phyloP scores from a whole-genome alignment of 92 coral and sea anemone genomes.

The Metridium senile region DNA sequence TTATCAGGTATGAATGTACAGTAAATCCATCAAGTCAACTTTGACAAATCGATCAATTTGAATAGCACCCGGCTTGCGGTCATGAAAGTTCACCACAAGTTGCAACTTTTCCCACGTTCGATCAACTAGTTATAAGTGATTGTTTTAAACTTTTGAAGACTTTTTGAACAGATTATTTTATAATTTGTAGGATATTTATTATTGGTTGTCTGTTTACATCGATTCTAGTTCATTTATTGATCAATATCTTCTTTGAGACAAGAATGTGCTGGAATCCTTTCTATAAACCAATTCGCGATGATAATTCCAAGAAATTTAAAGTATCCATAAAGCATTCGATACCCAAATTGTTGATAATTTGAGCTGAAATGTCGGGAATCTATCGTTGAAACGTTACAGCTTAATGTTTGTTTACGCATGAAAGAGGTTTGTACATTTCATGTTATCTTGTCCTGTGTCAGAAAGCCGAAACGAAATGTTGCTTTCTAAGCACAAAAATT shows the following conservation, averaged over 20 bases:
- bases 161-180: too few relatives aligned
- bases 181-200: too few relatives aligned
- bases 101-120: neutral
- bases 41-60: neutral
- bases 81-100: neutral
- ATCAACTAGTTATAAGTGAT: neutral
- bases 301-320: neutral
- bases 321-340: neutral
- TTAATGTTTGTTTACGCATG: neutral
- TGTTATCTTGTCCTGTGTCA: neutral
- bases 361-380: neutral
- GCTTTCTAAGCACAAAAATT: too few relatives aligned
- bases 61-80: slow-evolving; percentile 9
- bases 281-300: too few relatives aligned
- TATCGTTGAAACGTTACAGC: neutral
- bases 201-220: too few relatives aligned
- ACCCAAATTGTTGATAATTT: neutral
- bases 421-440: slow-evolving; percentile 8
- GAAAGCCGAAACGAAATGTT: too few relatives aligned
- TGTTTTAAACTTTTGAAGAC: neutral
- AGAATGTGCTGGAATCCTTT: too few relatives aligned
- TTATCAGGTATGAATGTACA: neutral
- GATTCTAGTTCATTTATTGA: too few relatives aligned
- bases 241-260: too few relatives aligned
- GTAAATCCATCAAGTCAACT: neutral